These are phyloP conservation scores for Oscheius myriophilus DNA, from an alignment of 2,888 invertebrate species.

Conservation along the genomic window DNA sequence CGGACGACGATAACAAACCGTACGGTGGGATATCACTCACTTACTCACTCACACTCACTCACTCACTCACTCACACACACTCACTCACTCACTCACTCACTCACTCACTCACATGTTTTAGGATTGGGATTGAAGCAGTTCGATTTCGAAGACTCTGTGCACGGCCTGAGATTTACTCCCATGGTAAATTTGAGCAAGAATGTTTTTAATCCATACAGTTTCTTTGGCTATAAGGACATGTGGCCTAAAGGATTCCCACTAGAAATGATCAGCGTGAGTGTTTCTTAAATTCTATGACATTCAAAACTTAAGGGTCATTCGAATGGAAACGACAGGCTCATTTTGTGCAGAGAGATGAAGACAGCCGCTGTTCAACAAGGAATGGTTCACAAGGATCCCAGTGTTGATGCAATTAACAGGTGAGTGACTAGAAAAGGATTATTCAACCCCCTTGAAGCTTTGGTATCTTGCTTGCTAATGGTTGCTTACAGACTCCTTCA, in stretches of 20 bases:
- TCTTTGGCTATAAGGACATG: conserved; percentile 41
- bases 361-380: no score
- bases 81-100: no score
- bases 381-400: no score
- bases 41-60: conserved; percentile 8
- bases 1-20: conserved; percentile 32
- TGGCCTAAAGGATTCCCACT: conserved; percentile 54
- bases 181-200: not conserved
- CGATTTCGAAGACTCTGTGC: conserved; percentile 24
- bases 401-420: no score
- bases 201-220: conserved; percentile 49
- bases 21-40: not conserved
- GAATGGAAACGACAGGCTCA: conserved; percentile 34
- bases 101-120: no score
- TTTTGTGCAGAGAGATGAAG: conserved; percentile 37
- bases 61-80: no score
- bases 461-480: no score
- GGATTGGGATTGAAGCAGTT: conserved; percentile 41
- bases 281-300: no score
- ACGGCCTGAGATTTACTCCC: conserved; percentile 28
- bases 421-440: no score
- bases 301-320: conserved; percentile 37
- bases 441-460: no score
- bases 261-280: no score
- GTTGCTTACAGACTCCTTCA: no score